A percentile compares a stretch with the other conserved stretches of the same genome.
These are phyloP conservation scores for Aplodontia rufa DNA, from an alignment of 2,113 vertebrate genomes.

Conservation along the genomic window DNA sequence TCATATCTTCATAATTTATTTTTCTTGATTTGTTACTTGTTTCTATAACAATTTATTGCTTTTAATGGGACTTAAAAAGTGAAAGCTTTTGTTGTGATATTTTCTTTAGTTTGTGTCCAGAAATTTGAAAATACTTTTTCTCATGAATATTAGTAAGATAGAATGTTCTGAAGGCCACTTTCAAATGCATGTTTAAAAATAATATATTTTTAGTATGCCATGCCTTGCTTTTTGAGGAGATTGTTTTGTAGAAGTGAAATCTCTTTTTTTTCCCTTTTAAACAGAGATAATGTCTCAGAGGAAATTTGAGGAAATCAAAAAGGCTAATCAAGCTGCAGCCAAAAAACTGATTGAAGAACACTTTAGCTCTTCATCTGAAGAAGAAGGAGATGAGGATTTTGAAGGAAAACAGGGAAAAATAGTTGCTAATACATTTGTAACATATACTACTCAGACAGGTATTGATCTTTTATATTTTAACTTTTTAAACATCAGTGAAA, in stretches of 20 bases:
- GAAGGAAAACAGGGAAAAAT: conserved; percentile 91
- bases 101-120: conserved; percentile 6
- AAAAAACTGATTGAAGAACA: conserved; percentile 89
- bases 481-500: not conserved
- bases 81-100: conserved; percentile 2
- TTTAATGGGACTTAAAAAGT: conserved; percentile 39
- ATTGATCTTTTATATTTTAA: conserved; percentile 54
- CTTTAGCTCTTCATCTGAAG: conserved; percentile 91
- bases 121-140: conserved; percentile 43
- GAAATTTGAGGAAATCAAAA: conserved; percentile 96
- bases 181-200: conserved; percentile 23
- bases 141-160: not conserved
- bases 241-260: not conserved
- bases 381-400: conserved; percentile 86
- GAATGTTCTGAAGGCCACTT: not conserved
- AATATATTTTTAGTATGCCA: not conserved
- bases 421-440: conserved; percentile 92
- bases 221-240: not conserved
- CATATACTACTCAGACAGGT: conserved; percentile 94
- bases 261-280: conserved; percentile 51
- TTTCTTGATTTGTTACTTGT: not conserved
- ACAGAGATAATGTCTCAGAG: conserved; percentile 86
- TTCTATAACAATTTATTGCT: not conserved
- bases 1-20: not conserved
- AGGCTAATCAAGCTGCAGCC: conserved; percentile 91